Base-by-base conservation (phyloP, 2,888 invertebrate species). In the Pheosia gnoma region DNA sequence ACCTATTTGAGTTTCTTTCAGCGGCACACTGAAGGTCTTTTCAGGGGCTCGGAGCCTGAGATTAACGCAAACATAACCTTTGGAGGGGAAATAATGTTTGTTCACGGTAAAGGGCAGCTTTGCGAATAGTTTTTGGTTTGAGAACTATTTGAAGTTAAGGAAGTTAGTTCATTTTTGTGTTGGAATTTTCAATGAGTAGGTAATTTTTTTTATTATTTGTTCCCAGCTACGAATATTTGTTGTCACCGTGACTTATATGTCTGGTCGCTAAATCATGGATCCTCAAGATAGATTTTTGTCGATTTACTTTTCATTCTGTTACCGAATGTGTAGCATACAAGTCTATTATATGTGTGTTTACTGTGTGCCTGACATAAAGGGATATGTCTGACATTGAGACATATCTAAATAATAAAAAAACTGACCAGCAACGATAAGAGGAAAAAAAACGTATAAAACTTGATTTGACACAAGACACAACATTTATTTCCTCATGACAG, bases 1-100 rank as follows among this genome's bases (percentile, higher is more conserved):
- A 65, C 63, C 61, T 74, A 67, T 74, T 73, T 74, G 65, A 57
- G 49, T 60, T 61, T 71, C 70, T 72, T 73, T 74, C 73, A 74
- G 59, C 25, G 36, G 13, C 56, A 55, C 64, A 70, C 70, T 70
- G 63, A 61, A 49, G 57, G 49, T 51, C 67, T 62, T 65, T 75
- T 72, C 75, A 72, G 59, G 41, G 62, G 51, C 47, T 69, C 62
- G 67, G 65, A 67, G 73, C 63, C 59, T 43, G 63, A 67, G 75
- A 66, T 70, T 65, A 67, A 61, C 39, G 66, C 60, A 74, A 74
- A 72, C 75, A 75, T 58, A 37, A 59, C 61, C 62, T 58, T 56
- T 67, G 41, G 5, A 41, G 62, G 60, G 66, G 51, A 70, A 66
- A 75, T 72, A 65, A 66, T 74, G 75, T 74, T 74, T 75, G 62